Conservation (phyloP, 2,797 vertebrate species). For the Melanotaenia maccullochi region DNA sequence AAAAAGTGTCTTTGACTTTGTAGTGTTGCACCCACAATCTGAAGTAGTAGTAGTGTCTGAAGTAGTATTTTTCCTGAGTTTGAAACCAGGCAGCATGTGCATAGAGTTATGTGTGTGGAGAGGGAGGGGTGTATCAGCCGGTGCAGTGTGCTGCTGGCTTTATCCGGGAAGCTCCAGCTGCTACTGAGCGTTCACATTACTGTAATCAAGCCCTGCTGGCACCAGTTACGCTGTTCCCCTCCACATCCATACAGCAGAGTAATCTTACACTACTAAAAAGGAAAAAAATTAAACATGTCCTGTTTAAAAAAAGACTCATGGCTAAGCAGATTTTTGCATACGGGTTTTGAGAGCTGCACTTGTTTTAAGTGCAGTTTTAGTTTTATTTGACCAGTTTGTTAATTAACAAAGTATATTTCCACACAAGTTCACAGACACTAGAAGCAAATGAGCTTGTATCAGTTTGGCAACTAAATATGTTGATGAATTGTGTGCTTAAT, state of each 20-base stretch:
- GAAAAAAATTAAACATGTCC: conserved; percentile 19
- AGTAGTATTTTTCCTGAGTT: conserved; percentile 36
- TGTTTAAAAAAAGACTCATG: conserved; percentile 39
- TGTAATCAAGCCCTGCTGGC: conserved; percentile 72
- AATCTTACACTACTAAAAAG: conserved; percentile 65
- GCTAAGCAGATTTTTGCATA: conserved; percentile 5
- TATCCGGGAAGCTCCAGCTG: conserved; percentile 69
- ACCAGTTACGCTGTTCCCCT: conserved; percentile 42
- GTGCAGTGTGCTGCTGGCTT: conserved; percentile 58
- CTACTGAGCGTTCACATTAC: conserved; percentile 72
- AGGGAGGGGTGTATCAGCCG: conserved; percentile 50
- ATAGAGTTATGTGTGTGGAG: conserved; percentile 13
- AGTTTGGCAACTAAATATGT: neutral
- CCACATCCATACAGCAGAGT: conserved; percentile 41
- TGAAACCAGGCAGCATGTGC: conserved; percentile 36
- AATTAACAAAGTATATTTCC: neutral
- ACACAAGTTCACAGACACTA: neutral
- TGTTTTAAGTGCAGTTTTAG: neutral
- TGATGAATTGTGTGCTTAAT: no score
- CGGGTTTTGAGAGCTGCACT: conserved; percentile 11
- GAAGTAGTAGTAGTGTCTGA: neutral
- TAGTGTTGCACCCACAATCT: no score
- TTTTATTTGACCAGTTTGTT: neutral
- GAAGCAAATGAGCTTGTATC: neutral
- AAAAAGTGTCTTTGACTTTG: neutral